A percentile compares a stretch with the other conserved stretches of the same genome.
Evolutionary conservation across 2,113 vertebrate species (phyloP).

Genomic region (Polypterus senegalus): DNA sequence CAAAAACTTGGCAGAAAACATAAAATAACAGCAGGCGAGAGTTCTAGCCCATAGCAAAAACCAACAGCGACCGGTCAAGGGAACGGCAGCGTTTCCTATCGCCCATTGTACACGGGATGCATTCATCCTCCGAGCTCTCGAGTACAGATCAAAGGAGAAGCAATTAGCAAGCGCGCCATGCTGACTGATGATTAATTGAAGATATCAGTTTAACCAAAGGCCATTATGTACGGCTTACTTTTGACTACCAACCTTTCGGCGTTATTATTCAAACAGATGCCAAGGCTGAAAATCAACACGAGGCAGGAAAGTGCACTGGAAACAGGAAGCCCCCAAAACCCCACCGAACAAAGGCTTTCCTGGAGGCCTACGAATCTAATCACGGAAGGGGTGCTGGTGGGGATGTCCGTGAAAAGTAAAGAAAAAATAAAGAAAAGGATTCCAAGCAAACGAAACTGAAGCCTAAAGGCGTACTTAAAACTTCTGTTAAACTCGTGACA

Average conservation of each 20-base stretch:
- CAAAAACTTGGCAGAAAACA: conserved; percentile 36
- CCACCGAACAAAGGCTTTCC: no score
- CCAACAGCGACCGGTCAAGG: conserved; percentile 39
- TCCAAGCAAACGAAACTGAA: no score
- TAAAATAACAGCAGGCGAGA: conserved; percentile 38
- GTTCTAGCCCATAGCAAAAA: conserved; percentile 38
- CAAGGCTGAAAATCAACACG: conserved; percentile 24
- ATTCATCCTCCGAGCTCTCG: conserved; percentile 34
- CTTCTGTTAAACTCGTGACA: no score
- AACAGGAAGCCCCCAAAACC: no score
- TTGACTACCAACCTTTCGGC: conserved; percentile 26
- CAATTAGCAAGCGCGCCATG: conserved; percentile 39
- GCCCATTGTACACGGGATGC: conserved; percentile 19
- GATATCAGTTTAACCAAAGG: conserved; percentile 43
- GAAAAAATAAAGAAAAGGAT: no score
- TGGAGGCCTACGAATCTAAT: no score
- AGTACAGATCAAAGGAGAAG: conserved; percentile 47
- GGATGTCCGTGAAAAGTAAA: no score
- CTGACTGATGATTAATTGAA: conserved; percentile 48
- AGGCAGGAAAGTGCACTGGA: conserved; percentile 8
- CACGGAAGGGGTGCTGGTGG: no score
- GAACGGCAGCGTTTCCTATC: conserved; percentile 22
- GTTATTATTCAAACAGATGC: conserved; percentile 39
- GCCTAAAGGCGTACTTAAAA: no score
- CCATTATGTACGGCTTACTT: conserved; percentile 36